Evolutionary conservation across 2,113 vertebrate species (phyloP).

Genomic region (Tetrax tetrax): DNA sequence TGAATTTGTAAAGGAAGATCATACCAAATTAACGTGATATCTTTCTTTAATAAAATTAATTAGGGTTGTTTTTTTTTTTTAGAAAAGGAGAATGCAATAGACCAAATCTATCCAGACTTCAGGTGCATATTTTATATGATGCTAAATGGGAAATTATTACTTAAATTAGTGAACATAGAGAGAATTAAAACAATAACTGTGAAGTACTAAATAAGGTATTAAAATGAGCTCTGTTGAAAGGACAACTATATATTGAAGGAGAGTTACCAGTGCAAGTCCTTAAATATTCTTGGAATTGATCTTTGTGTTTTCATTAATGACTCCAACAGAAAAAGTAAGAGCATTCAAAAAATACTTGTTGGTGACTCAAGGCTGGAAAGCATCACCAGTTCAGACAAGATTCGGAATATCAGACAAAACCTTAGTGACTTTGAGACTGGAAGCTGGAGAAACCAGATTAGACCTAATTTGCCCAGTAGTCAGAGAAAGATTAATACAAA

Average conservation of each 20-base stretch:
- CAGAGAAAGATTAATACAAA: neutral
- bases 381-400: neutral
- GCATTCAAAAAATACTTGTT: neutral
- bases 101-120: neutral
- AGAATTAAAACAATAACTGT: neutral
- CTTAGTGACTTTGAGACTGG: neutral
- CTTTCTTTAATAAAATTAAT: neutral
- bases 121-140: neutral
- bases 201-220: conserved; percentile 28
- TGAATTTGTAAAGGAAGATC: neutral
- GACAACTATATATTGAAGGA: neutral
- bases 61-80: neutral
- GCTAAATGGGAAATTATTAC: conserved; percentile 8
- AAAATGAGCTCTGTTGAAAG: conserved; percentile 28
- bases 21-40: neutral
- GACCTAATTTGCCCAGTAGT: neutral
- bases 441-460: neutral
- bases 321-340: neutral
- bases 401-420: accelerated
- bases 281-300: conserved; percentile 19
- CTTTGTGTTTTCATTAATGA: neutral
- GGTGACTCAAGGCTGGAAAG: neutral
- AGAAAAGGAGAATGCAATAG: neutral
- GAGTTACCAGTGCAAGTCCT: neutral
- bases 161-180: neutral